These are phyloP conservation scores for Cheirogaleus major DNA, from an alignment of 2,797 vertebrate genomes.

Conservation along the genomic window DNA sequence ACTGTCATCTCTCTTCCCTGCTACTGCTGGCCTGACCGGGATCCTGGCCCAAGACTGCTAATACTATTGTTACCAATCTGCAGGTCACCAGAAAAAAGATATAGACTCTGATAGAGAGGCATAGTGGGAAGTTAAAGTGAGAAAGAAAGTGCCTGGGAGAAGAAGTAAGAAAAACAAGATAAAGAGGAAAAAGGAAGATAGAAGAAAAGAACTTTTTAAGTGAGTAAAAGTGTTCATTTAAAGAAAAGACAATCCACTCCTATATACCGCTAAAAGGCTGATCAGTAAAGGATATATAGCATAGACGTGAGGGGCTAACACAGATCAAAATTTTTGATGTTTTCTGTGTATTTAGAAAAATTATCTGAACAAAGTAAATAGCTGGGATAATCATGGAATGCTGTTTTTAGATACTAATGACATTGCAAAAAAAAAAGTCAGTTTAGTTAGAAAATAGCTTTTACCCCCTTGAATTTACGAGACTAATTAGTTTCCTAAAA, in stretches of 20 bases:
- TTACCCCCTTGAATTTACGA: slow-evolving; percentile 14
- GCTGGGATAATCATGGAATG: neutral
- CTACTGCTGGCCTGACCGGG: neutral
- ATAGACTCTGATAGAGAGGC: neutral
- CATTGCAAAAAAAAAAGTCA: neutral
- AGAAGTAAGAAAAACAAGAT: neutral
- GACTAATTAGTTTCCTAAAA: slow-evolving; percentile 26
- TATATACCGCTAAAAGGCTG: neutral
- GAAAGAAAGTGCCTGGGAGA: neutral
- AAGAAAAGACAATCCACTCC: neutral
- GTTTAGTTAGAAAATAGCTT: slow-evolving; percentile 22
- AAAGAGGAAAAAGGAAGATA: neutral
- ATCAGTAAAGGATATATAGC: neutral
- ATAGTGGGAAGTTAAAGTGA: neutral
- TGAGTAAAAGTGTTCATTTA: neutral
- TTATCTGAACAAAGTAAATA: neutral
- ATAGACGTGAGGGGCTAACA: neutral
- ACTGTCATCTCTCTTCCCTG: neutral
- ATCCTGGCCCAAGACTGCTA: neutral
- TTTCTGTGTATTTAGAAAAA: slow-evolving; percentile 9
- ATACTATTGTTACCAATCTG: neutral
- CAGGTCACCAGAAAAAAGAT: neutral
- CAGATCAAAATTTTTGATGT: neutral
- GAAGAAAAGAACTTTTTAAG: neutral
- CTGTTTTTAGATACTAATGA: slow-evolving; percentile 15